phyloP scores from a whole-genome alignment of 2,888 invertebrate species.

The Caenorhabditis imperialis region DNA sequence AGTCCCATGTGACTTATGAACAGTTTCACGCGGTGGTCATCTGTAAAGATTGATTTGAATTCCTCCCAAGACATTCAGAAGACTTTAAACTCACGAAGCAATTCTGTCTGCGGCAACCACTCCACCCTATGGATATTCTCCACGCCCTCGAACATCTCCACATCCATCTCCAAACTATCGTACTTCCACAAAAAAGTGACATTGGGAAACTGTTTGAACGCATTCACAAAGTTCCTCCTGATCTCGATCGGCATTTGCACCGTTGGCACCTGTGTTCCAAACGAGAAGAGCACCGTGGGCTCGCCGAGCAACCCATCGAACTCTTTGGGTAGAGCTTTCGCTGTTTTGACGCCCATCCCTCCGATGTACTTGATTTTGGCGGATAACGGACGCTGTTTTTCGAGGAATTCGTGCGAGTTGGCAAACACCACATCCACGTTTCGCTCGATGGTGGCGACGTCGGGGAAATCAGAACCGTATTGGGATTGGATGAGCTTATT shows the following conservation, averaged over 20 bases:
- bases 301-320: slow-evolving; percentile 12
- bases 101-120: slow-evolving; percentile 68
- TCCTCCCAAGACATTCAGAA: too few species aligned
- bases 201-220: slow-evolving; percentile 62
- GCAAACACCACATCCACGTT: slow-evolving; percentile 53
- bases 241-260: slow-evolving; percentile 40
- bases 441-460: slow-evolving; percentile 24
- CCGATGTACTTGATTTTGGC: slow-evolving; percentile 69
- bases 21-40: slow-evolving; percentile 40
- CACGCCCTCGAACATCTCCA: slow-evolving; percentile 37
- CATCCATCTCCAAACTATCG: slow-evolving; percentile 43
- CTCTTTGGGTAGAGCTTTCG: slow-evolving; percentile 30
- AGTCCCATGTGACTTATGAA: slow-evolving; percentile 67
- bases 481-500: slow-evolving; percentile 10
- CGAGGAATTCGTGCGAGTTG: slow-evolving; percentile 67
- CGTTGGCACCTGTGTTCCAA: slow-evolving; percentile 59
- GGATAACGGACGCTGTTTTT: slow-evolving; percentile 60
- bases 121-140: slow-evolving; percentile 58
- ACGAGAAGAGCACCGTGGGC: slow-evolving; percentile 61
- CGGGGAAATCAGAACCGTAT: slow-evolving; percentile 35
- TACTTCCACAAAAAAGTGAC: slow-evolving; percentile 65
- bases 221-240: slow-evolving; percentile 55
- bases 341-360: slow-evolving; percentile 50
- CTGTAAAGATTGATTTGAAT: slow-evolving; percentile 41
- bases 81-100: slow-evolving; percentile 31